A percentile compares a stretch with the other conserved stretches of the same genome.
These are phyloP conservation scores for Anolis carolinensis DNA, from an alignment of 2,113 vertebrate genomes.

Conservation along the genomic window DNA sequence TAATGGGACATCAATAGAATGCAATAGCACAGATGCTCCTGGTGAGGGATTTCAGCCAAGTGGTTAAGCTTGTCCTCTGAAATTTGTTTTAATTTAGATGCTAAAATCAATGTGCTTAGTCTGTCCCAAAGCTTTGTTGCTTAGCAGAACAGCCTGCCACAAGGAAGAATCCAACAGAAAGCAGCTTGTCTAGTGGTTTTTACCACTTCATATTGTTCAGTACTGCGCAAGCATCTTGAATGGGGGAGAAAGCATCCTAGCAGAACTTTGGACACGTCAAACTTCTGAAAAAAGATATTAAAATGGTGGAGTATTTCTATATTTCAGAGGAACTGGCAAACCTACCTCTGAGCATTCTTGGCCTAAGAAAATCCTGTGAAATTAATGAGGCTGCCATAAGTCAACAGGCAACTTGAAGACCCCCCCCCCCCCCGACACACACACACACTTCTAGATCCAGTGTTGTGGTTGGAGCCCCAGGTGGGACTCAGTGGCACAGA, in stretches of 20 bases:
- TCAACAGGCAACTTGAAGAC: too few species aligned
- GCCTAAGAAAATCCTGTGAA: too few species aligned
- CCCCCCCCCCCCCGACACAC: too few species aligned
- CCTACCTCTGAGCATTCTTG: too few species aligned
- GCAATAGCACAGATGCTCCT: background rate
- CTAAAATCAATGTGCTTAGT: conserved; percentile 35
- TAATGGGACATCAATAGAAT: conserved; percentile 1
- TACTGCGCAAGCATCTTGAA: background rate
- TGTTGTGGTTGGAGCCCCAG: too few species aligned
- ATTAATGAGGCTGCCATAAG: too few species aligned
- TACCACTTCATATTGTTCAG: accelerated
- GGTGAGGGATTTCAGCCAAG: conserved; percentile 18
- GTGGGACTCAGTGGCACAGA: background rate
- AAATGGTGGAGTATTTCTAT: conserved; percentile 2
- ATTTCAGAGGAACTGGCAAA: too few species aligned
- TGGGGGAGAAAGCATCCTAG: conserved; percentile 6
- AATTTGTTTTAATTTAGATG: conserved; percentile 43
- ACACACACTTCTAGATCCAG: too few species aligned
- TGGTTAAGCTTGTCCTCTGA: conserved; percentile 16
- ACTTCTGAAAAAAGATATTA: background rate
- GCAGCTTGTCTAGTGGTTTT: conserved; percentile 1
- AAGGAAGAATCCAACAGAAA: conserved; percentile 28
- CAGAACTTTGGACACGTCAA: background rate
- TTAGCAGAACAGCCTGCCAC: background rate
- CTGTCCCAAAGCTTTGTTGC: conserved; percentile 48